Evolutionary conservation across 2,797 vertebrate species (phyloP), one percentile per base, ranked within the genome.

Genomic region (Miichthys miiuy): DNA sequence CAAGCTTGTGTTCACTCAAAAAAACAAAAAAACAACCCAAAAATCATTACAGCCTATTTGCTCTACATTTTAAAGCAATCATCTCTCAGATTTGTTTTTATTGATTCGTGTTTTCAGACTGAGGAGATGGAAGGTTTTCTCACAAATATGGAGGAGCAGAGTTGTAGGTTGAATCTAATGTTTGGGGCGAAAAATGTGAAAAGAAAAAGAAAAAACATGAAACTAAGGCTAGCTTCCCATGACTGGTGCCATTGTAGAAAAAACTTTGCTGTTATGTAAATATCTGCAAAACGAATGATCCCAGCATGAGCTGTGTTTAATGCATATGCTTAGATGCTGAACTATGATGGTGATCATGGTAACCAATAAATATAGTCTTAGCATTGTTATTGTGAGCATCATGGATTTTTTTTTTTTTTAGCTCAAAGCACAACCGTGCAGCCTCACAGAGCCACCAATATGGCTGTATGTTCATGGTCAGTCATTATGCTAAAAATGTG

Each of bases 61-160:
- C 75, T 83, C 41, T 34, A 72, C 51, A 78, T 87, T 87, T 84
- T 50, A 58, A 55, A 79, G 50, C 64, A 70, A 77, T 83, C 74
- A 72, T 67, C 68, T 42, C 4, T 69, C 62, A 57, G 44, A 80
- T 89, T 72, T 77, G 65, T 82, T 90, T 90, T 48, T 77, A 91
- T 90, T 77, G 85, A 91, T 91, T 86, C 18, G 9, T 52, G 54
- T 56, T 70, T 69, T 71, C 41, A 44, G 68, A 44, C 23, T 14
- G 50, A 25, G 61, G 55, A 41, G 56, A 46, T 68, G 21, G 57
- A 73, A 68, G 66, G 64, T 77, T 86, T 54, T 75, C 42, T 64
- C 5, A 21, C n/a, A 44, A 52, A 20, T 30, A 11, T 66, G 52
- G 63, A 44, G 46, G 9, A 42, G 74, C 42, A 56, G 67, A 41